Conservation (phyloP, 92 coral and sea anemone species). For the Porites rus region DNA sequence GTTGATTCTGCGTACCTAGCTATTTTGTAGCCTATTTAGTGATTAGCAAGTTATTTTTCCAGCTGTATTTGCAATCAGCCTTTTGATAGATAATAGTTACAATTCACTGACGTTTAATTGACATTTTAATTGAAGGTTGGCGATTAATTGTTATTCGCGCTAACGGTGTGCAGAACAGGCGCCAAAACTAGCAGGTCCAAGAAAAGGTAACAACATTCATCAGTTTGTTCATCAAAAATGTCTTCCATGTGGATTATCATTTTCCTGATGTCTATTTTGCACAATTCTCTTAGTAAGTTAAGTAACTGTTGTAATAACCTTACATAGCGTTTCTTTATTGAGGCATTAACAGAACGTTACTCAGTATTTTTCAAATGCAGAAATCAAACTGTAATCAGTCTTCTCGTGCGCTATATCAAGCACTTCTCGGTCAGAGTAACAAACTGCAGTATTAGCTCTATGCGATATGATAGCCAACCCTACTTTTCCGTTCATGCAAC, state of each 20-base stretch:
- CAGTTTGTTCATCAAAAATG: neutral
- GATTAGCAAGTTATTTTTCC: slow-evolving; percentile 13
- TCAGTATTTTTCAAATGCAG: no score
- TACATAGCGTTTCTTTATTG: neutral
- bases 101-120: neutral
- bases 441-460: no score
- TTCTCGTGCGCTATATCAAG: no score
- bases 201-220: neutral
- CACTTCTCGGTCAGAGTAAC: no score
- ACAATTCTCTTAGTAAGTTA: slow-evolving; percentile 7
- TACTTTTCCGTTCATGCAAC: no score
- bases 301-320: neutral
- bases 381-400: no score
- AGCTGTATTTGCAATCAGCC: slow-evolving; percentile 25
- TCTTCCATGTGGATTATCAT: neutral
- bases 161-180: slow-evolving; percentile 1
- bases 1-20: neutral
- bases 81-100: neutral
- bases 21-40: neutral
- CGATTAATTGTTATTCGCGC: neutral
- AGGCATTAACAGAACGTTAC: no score
- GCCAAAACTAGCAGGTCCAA: neutral
- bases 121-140: neutral
- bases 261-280: neutral
- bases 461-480: no score